phyloP scores from a whole-genome alignment of 2,888 invertebrate species.

The Tuta absoluta region DNA sequence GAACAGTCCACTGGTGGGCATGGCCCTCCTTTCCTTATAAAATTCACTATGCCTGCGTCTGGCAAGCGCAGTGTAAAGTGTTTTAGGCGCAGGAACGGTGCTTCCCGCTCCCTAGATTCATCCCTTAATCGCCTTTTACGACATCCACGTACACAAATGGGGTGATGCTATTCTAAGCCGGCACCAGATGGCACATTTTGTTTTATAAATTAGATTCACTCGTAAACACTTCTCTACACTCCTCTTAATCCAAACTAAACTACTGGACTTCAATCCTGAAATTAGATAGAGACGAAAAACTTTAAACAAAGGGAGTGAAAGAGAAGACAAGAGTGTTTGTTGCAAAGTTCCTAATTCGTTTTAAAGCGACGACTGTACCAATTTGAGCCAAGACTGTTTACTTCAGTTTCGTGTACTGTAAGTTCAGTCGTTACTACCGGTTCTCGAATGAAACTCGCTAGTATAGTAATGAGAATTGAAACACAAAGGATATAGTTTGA shows the following conservation, averaged over 20 bases:
- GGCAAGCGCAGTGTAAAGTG: too few relatives aligned
- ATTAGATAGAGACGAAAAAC: not conserved
- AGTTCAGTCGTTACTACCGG: constrained; percentile 18
- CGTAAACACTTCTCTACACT: not conserved
- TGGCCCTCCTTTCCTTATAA: too few relatives aligned
- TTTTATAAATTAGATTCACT: not conserved
- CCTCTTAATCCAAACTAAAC: not conserved
- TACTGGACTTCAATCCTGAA: not conserved
- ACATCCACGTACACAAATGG: too few relatives aligned
- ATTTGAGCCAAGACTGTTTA: constrained; percentile 30
- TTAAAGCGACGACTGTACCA: constrained; percentile 30
- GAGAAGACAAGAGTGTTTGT: constrained; percentile 30
- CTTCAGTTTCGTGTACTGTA: constrained; percentile 24
- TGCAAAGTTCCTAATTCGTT: constrained; percentile 35
- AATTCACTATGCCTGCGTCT: too few relatives aligned
- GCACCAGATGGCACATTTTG: not conserved
- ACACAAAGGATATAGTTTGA: too few relatives aligned
- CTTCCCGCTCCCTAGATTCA: too few relatives aligned
- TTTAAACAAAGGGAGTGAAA: constrained; percentile 17
- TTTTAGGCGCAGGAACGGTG: too few relatives aligned
- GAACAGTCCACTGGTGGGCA: too few relatives aligned
- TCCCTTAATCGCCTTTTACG: too few relatives aligned
- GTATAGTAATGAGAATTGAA: too few relatives aligned
- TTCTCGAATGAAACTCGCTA: constrained; percentile 24
- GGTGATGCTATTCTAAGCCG: too few relatives aligned